Evolutionary conservation across 2,888 invertebrate species (phyloP).

Genomic region (Phaonia tiefii): DNA sequence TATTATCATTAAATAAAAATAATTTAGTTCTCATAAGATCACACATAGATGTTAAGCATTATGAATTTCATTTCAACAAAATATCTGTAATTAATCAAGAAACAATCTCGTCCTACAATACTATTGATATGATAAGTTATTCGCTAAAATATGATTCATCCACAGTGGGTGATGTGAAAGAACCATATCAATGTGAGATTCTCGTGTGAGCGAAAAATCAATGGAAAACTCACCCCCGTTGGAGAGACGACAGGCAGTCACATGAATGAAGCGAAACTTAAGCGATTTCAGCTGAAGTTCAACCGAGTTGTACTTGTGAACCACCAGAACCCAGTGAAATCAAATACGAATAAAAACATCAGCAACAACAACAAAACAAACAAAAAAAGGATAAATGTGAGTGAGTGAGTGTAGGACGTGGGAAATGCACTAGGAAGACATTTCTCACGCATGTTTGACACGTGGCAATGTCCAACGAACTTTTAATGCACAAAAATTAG

Average conservation of each 20-base stretch:
- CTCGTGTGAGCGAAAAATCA: conserved; percentile 47
- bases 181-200: conserved; percentile 47
- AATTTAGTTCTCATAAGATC: conserved; percentile 17
- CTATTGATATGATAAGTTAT: conserved; percentile 29
- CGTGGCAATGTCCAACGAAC: conserved; percentile 75
- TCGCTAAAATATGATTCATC: conserved; percentile 1
- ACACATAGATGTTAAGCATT: too few relatives aligned
- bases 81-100: conserved; percentile 34
- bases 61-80: neutral
- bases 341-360: conserved; percentile 3
- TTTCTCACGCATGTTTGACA: conserved; percentile 80
- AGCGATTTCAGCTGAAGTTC: conserved; percentile 44
- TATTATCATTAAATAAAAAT: neutral
- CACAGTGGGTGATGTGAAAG: conserved; percentile 31
- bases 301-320: conserved; percentile 2
- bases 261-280: conserved; percentile 47
- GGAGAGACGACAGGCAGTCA: conserved; percentile 9
- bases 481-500: conserved; percentile 69
- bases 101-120: conserved; percentile 14
- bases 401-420: conserved; percentile 63
- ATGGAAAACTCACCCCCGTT: conserved; percentile 55
- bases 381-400: conserved; percentile 22
- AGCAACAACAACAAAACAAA: conserved; percentile 24
- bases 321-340: conserved; percentile 55
- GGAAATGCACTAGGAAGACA: conserved; percentile 78